Conservation (phyloP, 2,113 vertebrate genomes). For the Menidia beryllina region DNA sequence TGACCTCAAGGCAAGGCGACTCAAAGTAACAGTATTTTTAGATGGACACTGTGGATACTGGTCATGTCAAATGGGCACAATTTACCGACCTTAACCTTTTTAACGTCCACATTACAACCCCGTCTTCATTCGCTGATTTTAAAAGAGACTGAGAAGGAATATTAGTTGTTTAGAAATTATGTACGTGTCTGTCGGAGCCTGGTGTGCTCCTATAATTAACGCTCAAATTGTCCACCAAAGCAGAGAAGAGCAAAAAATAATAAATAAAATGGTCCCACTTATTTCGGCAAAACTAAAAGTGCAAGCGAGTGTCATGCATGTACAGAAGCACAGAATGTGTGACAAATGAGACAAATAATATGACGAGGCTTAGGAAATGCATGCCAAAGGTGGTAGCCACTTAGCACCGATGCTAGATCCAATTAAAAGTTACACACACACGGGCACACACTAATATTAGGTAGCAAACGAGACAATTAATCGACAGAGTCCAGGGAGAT, state of each 20-base stretch:
- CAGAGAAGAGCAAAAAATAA: no score
- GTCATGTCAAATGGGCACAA: conserved; percentile 22
- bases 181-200: conserved; percentile 28
- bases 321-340: conserved; percentile 21
- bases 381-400: conserved; percentile 45
- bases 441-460: conserved; percentile 30
- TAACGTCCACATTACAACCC: conserved; percentile 6
- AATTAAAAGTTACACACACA: background rate
- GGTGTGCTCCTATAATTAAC: conserved; percentile 46
- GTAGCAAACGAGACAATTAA: conserved; percentile 57
- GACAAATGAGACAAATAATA: conserved; percentile 55
- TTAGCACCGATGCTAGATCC: conserved; percentile 44
- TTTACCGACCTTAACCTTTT: conserved; percentile 13
- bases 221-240: conserved; percentile 34
- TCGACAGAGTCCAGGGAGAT: conserved; percentile 57
- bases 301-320: conserved; percentile 26
- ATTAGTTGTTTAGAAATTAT: conserved; percentile 39
- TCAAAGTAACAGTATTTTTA: conserved; percentile 16
- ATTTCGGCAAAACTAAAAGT: conserved; percentile 49
- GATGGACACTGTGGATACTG: background rate
- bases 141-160: conserved; percentile 8
- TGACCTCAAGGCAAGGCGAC: conserved; percentile 23
- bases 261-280: conserved; percentile 34
- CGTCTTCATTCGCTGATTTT: conserved; percentile 5
- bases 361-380: conserved; percentile 37